These are phyloP conservation scores for Amphimallon solstitiale DNA, from an alignment of 2,888 invertebrate genomes.

Conservation along the genomic window DNA sequence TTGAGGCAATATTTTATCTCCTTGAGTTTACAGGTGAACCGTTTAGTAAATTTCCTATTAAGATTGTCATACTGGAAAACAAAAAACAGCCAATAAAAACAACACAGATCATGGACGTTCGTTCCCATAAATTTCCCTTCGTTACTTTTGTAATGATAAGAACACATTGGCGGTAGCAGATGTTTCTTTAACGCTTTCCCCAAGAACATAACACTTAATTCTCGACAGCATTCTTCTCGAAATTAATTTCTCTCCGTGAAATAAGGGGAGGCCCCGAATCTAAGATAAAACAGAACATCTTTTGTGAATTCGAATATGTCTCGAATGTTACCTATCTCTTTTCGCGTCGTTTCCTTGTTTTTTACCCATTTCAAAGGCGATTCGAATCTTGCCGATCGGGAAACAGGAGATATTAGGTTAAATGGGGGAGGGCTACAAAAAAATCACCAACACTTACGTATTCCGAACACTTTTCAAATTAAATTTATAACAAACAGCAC, in stretches of 20 bases:
- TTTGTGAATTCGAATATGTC: background rate
- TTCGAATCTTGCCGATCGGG: background rate
- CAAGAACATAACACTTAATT: slow-evolving; percentile 20
- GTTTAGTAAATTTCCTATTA: too few species aligned
- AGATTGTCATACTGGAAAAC: too few species aligned
- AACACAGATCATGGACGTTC: background rate
- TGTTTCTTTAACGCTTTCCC: background rate
- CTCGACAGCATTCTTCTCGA: background rate
- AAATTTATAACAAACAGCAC: slow-evolving; percentile 29
- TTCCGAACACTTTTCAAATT: slow-evolving; percentile 17
- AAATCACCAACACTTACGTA: slow-evolving; percentile 18
- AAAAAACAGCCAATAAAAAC: too few species aligned
- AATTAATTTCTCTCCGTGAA: slow-evolving; percentile 11
- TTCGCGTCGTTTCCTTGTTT: background rate
- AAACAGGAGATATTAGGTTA: slow-evolving; percentile 13
- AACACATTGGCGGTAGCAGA: slow-evolving; percentile 8
- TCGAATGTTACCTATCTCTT: background rate
- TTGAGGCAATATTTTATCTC: too few species aligned
- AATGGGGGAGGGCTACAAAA: background rate
- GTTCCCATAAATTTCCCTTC: background rate
- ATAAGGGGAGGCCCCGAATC: slow-evolving; percentile 3
- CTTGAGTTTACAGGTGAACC: too few species aligned
- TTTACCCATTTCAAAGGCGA: background rate
- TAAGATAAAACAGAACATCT: background rate
- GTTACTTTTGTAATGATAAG: background rate